phyloP scores from a whole-genome alignment of 2,113 vertebrate species.

The Oreochromis tanganicae region DNA sequence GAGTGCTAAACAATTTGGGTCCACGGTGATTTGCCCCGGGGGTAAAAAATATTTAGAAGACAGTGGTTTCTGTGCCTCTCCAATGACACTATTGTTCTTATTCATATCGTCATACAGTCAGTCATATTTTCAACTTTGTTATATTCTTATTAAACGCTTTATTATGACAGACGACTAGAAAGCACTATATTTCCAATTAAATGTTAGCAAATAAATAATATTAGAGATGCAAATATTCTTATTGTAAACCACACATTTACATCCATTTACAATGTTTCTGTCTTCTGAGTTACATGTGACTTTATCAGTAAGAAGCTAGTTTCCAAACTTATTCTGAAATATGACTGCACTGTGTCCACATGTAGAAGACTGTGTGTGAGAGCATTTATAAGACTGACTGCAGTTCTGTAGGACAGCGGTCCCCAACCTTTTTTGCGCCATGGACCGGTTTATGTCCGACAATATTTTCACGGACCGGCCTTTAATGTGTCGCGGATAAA shows the following conservation, averaged over 20 bases:
- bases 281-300: background rate
- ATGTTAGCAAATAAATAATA: background rate
- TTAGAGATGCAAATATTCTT: background rate
- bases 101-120: background rate
- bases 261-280: background rate
- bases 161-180: background rate
- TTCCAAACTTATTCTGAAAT: background rate
- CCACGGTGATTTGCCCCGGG: background rate
- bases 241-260: background rate
- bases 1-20: background rate
- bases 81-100: background rate
- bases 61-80: background rate
- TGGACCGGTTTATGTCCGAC: rapidly evolving
- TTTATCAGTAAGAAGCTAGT: background rate
- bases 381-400: background rate
- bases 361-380: background rate
- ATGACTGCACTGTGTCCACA: background rate
- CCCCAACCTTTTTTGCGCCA: background rate
- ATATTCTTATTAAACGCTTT: background rate
- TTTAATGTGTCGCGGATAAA: rapidly evolving
- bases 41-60: background rate
- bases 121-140: background rate
- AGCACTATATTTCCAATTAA: background rate
- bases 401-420: background rate
- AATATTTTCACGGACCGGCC: background rate